Percentiles rank a stretch among this genome's conserved stretches.
phyloP scores from a whole-genome alignment of 2,113 vertebrate species.

The Plecturocebus donacophilus region DNA sequence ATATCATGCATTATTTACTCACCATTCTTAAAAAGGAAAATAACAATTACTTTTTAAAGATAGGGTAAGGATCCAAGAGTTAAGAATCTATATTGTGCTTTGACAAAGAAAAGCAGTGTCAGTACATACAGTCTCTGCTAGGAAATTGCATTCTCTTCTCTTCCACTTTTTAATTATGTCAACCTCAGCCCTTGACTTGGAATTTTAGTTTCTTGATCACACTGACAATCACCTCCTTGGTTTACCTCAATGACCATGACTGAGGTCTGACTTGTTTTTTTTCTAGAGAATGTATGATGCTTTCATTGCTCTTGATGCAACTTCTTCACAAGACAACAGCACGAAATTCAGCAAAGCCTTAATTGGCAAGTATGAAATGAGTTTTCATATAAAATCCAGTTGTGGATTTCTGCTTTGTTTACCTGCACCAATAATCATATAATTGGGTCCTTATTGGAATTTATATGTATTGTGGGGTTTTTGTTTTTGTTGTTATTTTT shows the following conservation, averaged over 20 bases:
- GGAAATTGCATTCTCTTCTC: neutral
- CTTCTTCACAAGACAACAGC: neutral
- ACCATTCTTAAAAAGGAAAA: slow-evolving; percentile 13
- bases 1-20: neutral
- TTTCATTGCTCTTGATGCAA: neutral
- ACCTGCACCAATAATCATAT: neutral
- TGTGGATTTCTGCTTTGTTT: neutral
- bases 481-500: neutral
- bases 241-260: neutral
- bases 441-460: neutral
- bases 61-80: neutral
- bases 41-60: neutral
- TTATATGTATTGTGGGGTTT: too few relatives aligned
- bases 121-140: neutral
- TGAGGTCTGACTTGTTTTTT: neutral
- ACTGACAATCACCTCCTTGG: neutral
- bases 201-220: neutral
- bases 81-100: neutral
- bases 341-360: neutral
- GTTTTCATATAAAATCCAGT: neutral
- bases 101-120: neutral
- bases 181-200: neutral
- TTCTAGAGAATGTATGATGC: neutral
- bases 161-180: neutral
- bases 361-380: neutral